Evolutionary conservation across 2,797 vertebrate genomes (phyloP), one percentile per base, ranked within the genome.

Genomic region (Pangasius mekongensis): DNA sequence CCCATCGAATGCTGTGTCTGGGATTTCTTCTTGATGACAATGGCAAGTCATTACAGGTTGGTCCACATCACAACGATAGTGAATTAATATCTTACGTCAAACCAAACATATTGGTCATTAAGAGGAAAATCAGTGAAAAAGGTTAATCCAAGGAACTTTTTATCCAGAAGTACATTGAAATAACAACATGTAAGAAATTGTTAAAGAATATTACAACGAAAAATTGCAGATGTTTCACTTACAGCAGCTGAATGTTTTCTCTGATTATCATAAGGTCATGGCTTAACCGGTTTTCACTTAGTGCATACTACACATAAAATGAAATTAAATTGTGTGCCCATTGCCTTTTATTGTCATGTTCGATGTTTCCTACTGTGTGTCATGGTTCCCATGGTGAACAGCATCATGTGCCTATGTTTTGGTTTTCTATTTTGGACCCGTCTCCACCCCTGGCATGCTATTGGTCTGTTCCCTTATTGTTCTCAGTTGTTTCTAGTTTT

Each of bases 1-100:
- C 36, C 13, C 20, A 18, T 54, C 49, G 10, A 67, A 62, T 69
- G 58, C 39, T 39, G n/a, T 39, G n/a, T 5, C n/a, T n/a, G 10
- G 18, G 52, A 73, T 87, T 73, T 85, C 52, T 80, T 82, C 66
- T 74, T 20, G 27, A 58, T 76, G 60, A 66, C 76, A 86, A 64
- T 54, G 85, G 5, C 16, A 13, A 33, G 49, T 87, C 69, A 88
- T 39, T 84, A 67, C 20, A 84, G 30, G 13, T 52, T 39, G 24
- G 20, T 64, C 30, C 16, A 60, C 66, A 30, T 62, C 39, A 43
- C 39, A 83, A 43, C 24, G n/a, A 64, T 8, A 64, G 7, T n/a
- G 43, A 84, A 84, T n/a, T 18, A n/a, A 64, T 49, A 30, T 30
- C 7, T n/a, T 8, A 22, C 30, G 14, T 54, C 27, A 77, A 54